Conservation (phyloP, 2,888 invertebrate genomes). For the Dasypolia templi region DNA sequence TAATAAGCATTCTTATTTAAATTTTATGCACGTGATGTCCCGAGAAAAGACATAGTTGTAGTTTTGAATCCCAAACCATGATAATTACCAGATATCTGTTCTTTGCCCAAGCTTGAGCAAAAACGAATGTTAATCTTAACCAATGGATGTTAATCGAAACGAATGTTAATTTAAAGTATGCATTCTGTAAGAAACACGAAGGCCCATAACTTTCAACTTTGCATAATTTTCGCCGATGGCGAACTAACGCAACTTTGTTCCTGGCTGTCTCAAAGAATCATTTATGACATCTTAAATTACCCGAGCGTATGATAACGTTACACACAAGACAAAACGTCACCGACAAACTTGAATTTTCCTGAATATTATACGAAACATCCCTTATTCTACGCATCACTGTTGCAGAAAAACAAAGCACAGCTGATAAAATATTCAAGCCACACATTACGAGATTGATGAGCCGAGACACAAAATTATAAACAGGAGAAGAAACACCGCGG, state of each 20-base stretch:
- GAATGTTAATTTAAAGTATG: not conserved
- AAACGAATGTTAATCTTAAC: not conserved
- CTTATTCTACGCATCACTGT: constrained; percentile 30
- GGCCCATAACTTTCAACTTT: constrained; percentile 2
- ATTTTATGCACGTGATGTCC: not conserved
- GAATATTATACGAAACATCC: constrained; percentile 22
- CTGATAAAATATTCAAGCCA: constrained; percentile 68
- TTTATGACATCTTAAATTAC: constrained; percentile 21
- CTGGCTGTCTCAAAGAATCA: constrained; percentile 15
- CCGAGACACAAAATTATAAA: constrained; percentile 76
- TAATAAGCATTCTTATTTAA: no score
- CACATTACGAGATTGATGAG: constrained; percentile 70
- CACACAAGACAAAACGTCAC: constrained; percentile 15
- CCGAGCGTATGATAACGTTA: constrained; percentile 47
- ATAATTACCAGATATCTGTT: no score
- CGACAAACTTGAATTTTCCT: constrained; percentile 12
- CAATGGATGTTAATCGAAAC: not conserved
- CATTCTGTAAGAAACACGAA: not conserved
- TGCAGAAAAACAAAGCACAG: constrained; percentile 52
- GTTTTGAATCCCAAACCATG: no score
- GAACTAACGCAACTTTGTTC: constrained; percentile 2
- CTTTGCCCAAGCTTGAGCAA: not conserved
- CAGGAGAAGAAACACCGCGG: constrained; percentile 71
- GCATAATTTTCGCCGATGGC: constrained; percentile 20
- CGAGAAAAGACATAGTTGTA: not conserved